Evolutionary conservation across 2,888 invertebrate species (phyloP).

Genomic region (Rhamnusium bicolor): DNA sequence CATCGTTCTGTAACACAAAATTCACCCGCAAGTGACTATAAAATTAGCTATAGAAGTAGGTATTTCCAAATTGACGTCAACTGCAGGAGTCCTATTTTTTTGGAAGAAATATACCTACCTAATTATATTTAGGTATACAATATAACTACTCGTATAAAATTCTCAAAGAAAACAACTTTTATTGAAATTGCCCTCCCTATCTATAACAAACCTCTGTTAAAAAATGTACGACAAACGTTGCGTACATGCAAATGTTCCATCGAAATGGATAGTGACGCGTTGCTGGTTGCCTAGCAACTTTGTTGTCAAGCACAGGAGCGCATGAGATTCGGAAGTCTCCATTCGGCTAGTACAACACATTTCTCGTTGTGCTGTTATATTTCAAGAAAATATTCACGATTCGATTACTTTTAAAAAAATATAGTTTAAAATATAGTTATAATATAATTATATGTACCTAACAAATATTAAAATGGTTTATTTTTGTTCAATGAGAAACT

Average conservation of each 20-base stretch:
- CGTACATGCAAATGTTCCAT: conserved; percentile 32
- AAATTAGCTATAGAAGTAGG: no score
- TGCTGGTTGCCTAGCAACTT: conserved; percentile 67
- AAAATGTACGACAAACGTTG: conserved; percentile 15
- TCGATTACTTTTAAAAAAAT: neutral
- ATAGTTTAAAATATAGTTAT: neutral
- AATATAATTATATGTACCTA: neutral
- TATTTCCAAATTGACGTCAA: no score
- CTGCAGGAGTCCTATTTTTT: no score
- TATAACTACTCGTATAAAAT: neutral
- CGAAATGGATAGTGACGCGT: conserved; percentile 57
- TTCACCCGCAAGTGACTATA: no score
- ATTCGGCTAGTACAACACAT: conserved; percentile 49
- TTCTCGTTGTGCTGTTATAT: conserved; percentile 48
- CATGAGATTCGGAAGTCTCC: conserved; percentile 56
- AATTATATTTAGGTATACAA: neutral
- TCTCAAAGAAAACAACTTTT: neutral
- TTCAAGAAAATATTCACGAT: conserved; percentile 27
- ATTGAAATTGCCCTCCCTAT: neutral
- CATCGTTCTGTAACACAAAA: no score
- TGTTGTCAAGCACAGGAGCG: conserved; percentile 67
- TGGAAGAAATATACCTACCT: no score
- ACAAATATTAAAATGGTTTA: neutral
- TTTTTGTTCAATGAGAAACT: neutral
- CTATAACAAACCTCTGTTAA: neutral